phyloP scores from a whole-genome alignment of 2,888 invertebrate genomes.

The Lagria hirta region DNA sequence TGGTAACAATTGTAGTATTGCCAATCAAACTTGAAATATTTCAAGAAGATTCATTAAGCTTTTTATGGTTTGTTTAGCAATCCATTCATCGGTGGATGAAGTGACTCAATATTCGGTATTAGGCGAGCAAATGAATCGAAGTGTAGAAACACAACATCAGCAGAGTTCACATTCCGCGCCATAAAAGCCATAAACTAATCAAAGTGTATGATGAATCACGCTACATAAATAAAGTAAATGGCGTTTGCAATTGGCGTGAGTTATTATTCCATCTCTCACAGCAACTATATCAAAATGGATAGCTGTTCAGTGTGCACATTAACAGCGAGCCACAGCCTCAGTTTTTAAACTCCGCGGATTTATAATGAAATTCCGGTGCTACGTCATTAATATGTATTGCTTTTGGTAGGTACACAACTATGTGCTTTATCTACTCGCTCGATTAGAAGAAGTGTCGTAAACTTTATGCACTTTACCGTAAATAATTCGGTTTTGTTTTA shows the following conservation, averaged over 20 bases:
- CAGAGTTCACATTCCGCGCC: constrained; percentile 52
- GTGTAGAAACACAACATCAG: constrained; percentile 50
- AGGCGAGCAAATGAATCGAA: constrained; percentile 39
- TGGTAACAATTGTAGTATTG: too few relatives aligned
- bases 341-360: constrained; percentile 47
- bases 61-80: too few relatives aligned
- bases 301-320: constrained; percentile 44
- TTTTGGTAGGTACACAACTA: constrained; percentile 10
- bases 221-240: constrained; percentile 57
- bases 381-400: constrained; percentile 38
- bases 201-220: constrained; percentile 57
- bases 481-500: too few relatives aligned
- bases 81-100: too few relatives aligned
- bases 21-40: too few relatives aligned
- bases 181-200: constrained; percentile 58
- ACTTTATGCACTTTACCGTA: too few relatives aligned
- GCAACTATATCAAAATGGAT: constrained; percentile 55
- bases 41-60: too few relatives aligned
- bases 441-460: constrained; percentile 18
- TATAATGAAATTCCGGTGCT: constrained; percentile 50
- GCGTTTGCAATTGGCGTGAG: constrained; percentile 57
- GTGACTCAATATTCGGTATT: too few relatives aligned
- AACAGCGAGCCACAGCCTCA: constrained; percentile 43
- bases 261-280: constrained; percentile 56
- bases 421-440: constrained; percentile 15